phyloP scores from a whole-genome alignment of 2,888 invertebrate species.

The Synanthedon tipuliformis region DNA sequence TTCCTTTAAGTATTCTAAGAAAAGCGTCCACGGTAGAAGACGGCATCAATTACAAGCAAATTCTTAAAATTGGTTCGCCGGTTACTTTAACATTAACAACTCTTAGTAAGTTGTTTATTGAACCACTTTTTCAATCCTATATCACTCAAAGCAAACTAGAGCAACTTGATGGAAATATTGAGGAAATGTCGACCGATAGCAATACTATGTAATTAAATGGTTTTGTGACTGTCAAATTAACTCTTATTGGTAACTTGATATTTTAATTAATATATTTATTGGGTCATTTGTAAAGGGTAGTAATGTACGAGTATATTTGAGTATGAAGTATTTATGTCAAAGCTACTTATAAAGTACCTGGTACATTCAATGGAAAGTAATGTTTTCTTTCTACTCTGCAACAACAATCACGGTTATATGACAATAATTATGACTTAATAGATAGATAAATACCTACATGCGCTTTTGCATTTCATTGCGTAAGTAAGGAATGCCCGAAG shows the following conservation, averaged over 20 bases:
- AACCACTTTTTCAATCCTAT: neutral
- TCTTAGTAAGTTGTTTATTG: conserved; percentile 1
- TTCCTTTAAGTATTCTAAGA: no score
- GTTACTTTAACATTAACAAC: neutral
- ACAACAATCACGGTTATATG: no score
- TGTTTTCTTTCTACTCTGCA: no score
- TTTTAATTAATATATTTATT: neutral
- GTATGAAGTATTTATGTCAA: no score
- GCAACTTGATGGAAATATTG: conserved; percentile 25
- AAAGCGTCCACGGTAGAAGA: neutral
- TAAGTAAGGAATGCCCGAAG: no score
- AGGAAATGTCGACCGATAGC: conserved; percentile 17
- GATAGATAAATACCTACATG: no score
- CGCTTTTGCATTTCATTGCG: no score
- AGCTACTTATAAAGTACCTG: no score
- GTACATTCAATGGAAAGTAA: no score
- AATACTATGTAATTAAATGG: neutral
- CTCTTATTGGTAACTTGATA: neutral
- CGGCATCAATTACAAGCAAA: neutral
- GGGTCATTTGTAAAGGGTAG: no score
- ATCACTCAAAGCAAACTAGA: conserved; percentile 5
- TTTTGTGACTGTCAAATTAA: neutral
- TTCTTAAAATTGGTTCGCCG: neutral
- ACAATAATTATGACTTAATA: no score
- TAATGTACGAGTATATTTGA: no score